A percentile compares a stretch with the other conserved stretches of the same genome.
Evolutionary conservation across 2,797 vertebrate species (phyloP).

Genomic region (Enteromius thamalakanensis): DNA sequence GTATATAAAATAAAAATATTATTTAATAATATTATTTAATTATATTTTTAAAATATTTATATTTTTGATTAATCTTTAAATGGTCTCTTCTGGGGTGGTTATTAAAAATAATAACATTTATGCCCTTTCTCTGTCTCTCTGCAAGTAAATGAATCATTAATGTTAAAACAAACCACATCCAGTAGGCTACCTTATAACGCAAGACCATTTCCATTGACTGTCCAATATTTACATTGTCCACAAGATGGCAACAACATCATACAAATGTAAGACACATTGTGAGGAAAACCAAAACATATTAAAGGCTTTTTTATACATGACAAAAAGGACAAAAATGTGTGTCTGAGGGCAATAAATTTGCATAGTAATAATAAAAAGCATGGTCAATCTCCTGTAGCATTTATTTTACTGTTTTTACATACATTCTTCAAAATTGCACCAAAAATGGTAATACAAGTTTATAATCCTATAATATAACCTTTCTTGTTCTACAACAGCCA

Average conservation of each 20-base stretch:
- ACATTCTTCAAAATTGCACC: neutral
- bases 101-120: neutral
- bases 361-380: too few species aligned
- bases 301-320: neutral
- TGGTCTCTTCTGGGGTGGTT: too few species aligned
- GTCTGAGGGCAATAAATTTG: neutral
- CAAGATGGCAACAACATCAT: constrained; percentile 44
- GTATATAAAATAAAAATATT: neutral
- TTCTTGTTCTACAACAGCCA: neutral
- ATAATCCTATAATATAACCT: neutral
- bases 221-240: constrained; percentile 2
- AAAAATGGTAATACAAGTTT: neutral
- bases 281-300: neutral
- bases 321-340: neutral
- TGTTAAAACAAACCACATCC: neutral
- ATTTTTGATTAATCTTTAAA: neutral
- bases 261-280: neutral
- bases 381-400: neutral
- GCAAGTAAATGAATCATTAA: neutral
- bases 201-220: neutral
- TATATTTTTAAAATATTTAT: too few species aligned
- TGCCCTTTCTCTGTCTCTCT: neutral
- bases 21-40: too few species aligned
- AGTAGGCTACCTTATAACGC: neutral
- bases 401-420: neutral